Percentiles rank a stretch among this genome's conserved stretches.
phyloP scores from a whole-genome alignment of 2,888 invertebrate genomes.

The Luperina testacea region DNA sequence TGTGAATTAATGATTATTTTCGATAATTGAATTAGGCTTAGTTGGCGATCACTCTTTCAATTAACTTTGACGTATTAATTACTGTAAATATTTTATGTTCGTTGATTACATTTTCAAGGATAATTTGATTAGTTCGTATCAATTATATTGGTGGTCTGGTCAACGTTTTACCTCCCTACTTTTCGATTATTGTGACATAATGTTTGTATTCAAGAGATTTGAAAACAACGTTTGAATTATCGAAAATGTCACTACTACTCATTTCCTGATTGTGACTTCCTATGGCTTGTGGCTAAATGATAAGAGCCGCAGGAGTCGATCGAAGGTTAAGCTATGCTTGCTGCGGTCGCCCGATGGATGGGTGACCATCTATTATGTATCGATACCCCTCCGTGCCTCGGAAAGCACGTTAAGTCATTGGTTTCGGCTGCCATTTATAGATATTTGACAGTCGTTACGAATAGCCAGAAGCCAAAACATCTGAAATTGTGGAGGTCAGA shows the following conservation, averaged over 20 bases:
- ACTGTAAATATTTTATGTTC: slow-evolving; percentile 2
- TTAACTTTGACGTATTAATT: slow-evolving; percentile 33
- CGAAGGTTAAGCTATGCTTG: not conserved
- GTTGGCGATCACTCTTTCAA: slow-evolving; percentile 23
- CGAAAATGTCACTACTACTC: not conserved
- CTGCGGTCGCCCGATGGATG: not conserved
- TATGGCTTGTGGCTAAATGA: not conserved
- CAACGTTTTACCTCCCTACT: not conserved
- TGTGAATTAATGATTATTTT: slow-evolving; percentile 5
- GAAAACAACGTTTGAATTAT: not conserved
- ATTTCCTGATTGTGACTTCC: not conserved
- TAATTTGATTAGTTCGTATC: slow-evolving; percentile 21
- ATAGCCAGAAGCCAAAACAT: not conserved
- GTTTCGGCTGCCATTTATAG: not conserved
- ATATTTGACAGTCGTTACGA: not conserved
- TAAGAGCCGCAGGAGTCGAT: not conserved
- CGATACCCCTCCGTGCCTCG: not conserved
- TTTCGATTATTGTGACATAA: not conserved
- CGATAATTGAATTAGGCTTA: slow-evolving; percentile 31
- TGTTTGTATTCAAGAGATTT: not conserved
- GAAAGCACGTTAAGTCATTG: not conserved
- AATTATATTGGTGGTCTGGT: slow-evolving; percentile 2
- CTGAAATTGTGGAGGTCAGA: not conserved
- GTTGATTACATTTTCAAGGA: slow-evolving; percentile 9
- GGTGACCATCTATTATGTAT: not conserved